Evolutionary conservation across 2,113 vertebrate species (phyloP).

Genomic region (Nothoprocta pentlandii): DNA sequence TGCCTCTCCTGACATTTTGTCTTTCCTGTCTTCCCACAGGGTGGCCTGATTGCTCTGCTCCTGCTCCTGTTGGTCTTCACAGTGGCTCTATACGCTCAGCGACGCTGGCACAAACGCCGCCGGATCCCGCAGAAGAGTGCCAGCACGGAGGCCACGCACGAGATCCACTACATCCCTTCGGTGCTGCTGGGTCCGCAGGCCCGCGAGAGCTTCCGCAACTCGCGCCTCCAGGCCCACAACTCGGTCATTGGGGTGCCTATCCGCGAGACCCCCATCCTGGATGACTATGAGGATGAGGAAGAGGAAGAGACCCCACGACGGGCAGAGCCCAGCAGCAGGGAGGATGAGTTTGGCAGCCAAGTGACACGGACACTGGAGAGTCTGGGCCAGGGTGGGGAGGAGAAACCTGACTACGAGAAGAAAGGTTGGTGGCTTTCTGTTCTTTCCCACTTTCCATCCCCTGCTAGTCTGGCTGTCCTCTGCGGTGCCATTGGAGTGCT

Average conservation of each 20-base stretch:
- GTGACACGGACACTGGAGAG: slow-evolving; percentile 82
- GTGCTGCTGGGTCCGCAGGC: slow-evolving; percentile 93
- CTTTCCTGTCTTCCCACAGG: slow-evolving; percentile 76
- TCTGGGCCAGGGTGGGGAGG: slow-evolving; percentile 81
- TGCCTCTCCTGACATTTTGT: background rate
- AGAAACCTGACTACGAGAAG: slow-evolving; percentile 87
- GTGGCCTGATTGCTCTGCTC: slow-evolving; percentile 93
- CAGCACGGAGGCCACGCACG: slow-evolving; percentile 96
- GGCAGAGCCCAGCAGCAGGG: slow-evolving; percentile 78
- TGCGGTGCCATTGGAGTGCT: background rate
- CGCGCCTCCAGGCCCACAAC: slow-evolving; percentile 88
- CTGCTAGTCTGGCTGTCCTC: background rate
- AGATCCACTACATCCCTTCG: slow-evolving; percentile 98
- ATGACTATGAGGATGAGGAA: slow-evolving; percentile 94
- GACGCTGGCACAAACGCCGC: slow-evolving; percentile 93
- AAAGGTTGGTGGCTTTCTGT: slow-evolving; percentile 80
- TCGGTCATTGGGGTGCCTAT: slow-evolving; percentile 96
- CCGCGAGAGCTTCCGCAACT: slow-evolving; percentile 88
- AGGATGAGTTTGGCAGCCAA: slow-evolving; percentile 87
- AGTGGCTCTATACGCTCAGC: slow-evolving; percentile 91
- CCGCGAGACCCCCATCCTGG: slow-evolving; percentile 95
- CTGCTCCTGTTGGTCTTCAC: slow-evolving; percentile 94
- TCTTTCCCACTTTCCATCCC: background rate
- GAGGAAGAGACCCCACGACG: slow-evolving; percentile 85
- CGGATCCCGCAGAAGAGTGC: slow-evolving; percentile 95